Conservation (phyloP, 2,113 vertebrate species). For the Strigops habroptila region DNA sequence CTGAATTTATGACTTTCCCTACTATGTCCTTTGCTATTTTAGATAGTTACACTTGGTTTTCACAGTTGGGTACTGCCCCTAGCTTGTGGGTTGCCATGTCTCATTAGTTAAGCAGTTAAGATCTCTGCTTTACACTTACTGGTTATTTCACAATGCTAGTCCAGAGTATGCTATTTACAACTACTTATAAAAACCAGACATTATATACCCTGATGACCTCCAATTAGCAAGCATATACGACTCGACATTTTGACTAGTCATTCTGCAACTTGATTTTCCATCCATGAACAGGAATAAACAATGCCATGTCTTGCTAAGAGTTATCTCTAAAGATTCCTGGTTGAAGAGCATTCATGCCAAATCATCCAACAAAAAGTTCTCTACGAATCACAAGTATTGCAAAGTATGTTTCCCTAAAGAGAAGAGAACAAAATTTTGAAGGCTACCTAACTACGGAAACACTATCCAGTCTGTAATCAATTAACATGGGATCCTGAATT, state of each 20-base stretch:
- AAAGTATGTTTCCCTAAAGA: not conserved
- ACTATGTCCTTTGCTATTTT: not conserved
- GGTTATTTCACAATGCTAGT: not conserved
- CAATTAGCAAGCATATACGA: not conserved
- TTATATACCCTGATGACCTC: not conserved
- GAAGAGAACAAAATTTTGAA: not conserved
- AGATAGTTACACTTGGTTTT: not conserved
- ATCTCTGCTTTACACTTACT: not conserved
- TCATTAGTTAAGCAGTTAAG: not conserved
- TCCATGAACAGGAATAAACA: not conserved
- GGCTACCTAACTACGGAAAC: not conserved
- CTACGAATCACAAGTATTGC: not conserved
- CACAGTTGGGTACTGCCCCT: not conserved
- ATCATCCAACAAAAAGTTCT: not conserved
- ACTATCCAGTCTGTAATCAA: not conserved
- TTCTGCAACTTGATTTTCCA: not conserved
- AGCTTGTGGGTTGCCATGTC: not conserved
- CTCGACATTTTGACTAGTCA: not conserved
- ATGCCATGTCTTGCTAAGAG: not conserved
- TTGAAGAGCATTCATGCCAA: not conserved
- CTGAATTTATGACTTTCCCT: not conserved
- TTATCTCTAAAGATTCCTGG: not conserved
- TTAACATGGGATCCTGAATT: not conserved
- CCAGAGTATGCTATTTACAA: fast-evolving
- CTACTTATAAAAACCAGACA: not conserved